Conservation (phyloP, 2,888 invertebrate genomes). For the Orthonevra nobilis region DNA sequence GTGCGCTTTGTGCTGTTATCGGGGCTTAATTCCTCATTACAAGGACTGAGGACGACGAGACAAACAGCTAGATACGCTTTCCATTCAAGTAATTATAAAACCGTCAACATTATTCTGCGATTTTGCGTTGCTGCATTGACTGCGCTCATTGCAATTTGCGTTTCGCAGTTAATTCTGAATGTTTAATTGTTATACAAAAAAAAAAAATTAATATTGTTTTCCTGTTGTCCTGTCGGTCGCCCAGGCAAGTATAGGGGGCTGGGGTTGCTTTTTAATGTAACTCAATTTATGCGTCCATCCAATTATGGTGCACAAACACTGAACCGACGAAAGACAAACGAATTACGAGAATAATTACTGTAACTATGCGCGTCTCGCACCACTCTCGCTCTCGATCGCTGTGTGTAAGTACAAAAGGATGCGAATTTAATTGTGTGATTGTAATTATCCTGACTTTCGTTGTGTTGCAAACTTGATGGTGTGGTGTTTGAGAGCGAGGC, state of each 20-base stretch:
- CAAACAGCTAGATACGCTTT: constrained; percentile 15
- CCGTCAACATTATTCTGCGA: constrained; percentile 62
- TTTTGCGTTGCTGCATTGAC: constrained; percentile 23
- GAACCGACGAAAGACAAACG: constrained; percentile 63
- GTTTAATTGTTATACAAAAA: too few relatives aligned
- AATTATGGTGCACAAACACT: constrained; percentile 65
- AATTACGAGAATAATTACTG: constrained; percentile 68
- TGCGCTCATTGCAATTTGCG: constrained; percentile 35
- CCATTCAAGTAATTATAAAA: constrained; percentile 62
- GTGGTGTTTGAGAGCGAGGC: too few relatives aligned
- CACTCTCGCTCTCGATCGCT: not conserved
- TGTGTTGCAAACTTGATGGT: too few relatives aligned
- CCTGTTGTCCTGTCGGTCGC: not conserved
- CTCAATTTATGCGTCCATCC: constrained; percentile 68
- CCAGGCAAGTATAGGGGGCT: constrained; percentile 55
- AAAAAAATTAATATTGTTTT: constrained; percentile 1
- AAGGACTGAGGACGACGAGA: constrained; percentile 20
- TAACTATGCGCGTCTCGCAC: constrained; percentile 12
- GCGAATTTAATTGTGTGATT: constrained; percentile 66
- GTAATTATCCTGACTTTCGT: constrained; percentile 59
- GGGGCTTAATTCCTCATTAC: constrained; percentile 69
- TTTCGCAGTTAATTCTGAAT: constrained; percentile 61
- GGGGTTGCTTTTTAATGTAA: constrained; percentile 54
- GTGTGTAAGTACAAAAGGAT: constrained; percentile 50
- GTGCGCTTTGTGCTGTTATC: constrained; percentile 70